Conservation (phyloP, 2,797 vertebrate genomes). For the Pygocentrus nattereri region DNA sequence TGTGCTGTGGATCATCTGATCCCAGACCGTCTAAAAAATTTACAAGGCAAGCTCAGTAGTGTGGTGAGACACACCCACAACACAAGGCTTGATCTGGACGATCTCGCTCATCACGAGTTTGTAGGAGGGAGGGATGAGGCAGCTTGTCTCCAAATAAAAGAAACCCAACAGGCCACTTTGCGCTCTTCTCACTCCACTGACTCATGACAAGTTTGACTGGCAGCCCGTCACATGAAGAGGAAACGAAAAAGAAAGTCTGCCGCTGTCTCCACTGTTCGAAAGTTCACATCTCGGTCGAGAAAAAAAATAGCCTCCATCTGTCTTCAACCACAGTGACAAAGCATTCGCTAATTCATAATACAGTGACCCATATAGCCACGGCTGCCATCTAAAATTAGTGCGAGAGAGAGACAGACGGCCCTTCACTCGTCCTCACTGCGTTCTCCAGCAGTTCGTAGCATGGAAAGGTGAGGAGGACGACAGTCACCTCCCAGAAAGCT, state of each 20-base stretch:
- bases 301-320: not conserved
- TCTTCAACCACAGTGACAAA: not conserved
- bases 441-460: not conserved
- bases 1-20: not conserved
- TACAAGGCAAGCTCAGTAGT: not conserved
- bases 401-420: not conserved
- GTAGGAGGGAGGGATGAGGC: not conserved
- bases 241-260: not conserved
- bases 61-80: not conserved
- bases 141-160: not conserved
- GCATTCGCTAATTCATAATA: not conserved
- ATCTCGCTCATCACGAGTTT: not conserved
- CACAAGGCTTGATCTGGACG: not conserved
- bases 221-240: not conserved
- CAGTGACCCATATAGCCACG: slow-evolving; percentile 4
- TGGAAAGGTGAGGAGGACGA: not conserved
- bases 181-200: not conserved
- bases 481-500: no score
- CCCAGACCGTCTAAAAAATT: slow-evolving; percentile 24
- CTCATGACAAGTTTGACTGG: not conserved
- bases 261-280: not conserved
- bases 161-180: no score
- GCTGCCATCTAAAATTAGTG: not conserved
- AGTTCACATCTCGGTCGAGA: not conserved
- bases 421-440: not conserved